These are phyloP conservation scores for Acronicta aceris DNA, from an alignment of 2,888 invertebrate genomes.

Conservation along the genomic window DNA sequence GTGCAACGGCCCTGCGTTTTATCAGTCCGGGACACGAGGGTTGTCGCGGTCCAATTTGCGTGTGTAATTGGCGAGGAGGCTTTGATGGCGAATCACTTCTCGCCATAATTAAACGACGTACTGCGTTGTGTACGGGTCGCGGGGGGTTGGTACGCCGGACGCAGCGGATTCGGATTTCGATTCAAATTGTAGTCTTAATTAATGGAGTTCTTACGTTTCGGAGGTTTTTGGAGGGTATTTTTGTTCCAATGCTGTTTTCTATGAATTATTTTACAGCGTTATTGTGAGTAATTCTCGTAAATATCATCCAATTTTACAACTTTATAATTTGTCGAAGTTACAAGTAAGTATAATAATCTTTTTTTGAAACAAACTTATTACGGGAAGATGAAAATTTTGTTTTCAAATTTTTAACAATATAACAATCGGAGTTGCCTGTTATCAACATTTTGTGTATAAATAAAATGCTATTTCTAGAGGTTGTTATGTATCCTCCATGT, in stretches of 20 bases:
- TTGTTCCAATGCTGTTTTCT: no score
- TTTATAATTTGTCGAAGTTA: background rate
- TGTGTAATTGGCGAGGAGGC: constrained; percentile 67
- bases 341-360: no score
- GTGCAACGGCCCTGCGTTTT: constrained; percentile 28
- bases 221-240: background rate
- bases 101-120: constrained; percentile 70
- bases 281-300: no score
- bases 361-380: no score
- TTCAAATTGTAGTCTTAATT: constrained; percentile 25
- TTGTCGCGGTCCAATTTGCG: constrained; percentile 67
- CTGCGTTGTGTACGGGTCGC: constrained; percentile 6
- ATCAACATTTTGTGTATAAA: no score
- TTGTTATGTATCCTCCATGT: constrained; percentile 5
- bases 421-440: no score
- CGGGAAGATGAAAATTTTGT: no score
- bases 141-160: constrained; percentile 6
- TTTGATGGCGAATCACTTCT: constrained; percentile 71
- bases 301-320: background rate
- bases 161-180: constrained; percentile 4
- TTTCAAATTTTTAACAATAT: background rate
- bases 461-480: background rate
- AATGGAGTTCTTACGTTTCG: constrained; percentile 1
- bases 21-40: constrained; percentile 23
- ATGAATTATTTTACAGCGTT: no score